Evolutionary conservation across 1,140 invertebrate species (phyloP).

Genomic region (Heliconius melpomene): DNA sequence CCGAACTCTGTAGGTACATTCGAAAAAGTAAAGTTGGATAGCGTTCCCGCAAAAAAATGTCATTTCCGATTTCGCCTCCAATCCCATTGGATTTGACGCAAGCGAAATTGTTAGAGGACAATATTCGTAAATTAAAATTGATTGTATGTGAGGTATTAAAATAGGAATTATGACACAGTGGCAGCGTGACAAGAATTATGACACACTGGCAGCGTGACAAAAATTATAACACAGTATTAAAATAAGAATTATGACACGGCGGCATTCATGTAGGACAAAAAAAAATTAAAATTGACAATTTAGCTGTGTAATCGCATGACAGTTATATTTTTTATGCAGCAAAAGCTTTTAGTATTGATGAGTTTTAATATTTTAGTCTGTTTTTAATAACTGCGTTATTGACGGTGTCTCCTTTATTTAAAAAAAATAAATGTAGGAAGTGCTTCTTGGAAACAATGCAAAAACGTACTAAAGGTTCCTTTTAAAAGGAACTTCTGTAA

Average conservation of each 20-base stretch:
- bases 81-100: constrained; percentile 33
- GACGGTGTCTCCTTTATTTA: constrained; percentile 7
- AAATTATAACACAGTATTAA: background rate
- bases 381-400: constrained; percentile 4
- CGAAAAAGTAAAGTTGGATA: constrained; percentile 15
- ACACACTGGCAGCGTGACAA: no score
- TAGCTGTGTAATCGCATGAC: constrained; percentile 4
- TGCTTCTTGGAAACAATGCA: background rate
- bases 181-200: background rate
- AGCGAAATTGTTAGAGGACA: constrained; percentile 31
- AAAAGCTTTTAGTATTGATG: constrained; percentile 15
- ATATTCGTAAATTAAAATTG: constrained; percentile 43
- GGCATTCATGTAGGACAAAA: background rate
- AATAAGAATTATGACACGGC: constrained; percentile 3
- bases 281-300: background rate
- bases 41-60: constrained; percentile 30
- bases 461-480: background rate
- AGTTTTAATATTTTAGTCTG: constrained; percentile 6
- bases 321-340: constrained; percentile 14
- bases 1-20: background rate
- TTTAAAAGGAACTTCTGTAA: background rate
- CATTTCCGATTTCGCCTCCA: constrained; percentile 34
- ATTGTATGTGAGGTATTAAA: constrained; percentile 24
- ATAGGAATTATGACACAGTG: constrained; percentile 3
- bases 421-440: background rate